phyloP scores from a whole-genome alignment of 2,797 vertebrate genomes.

The Amniataba percoides region DNA sequence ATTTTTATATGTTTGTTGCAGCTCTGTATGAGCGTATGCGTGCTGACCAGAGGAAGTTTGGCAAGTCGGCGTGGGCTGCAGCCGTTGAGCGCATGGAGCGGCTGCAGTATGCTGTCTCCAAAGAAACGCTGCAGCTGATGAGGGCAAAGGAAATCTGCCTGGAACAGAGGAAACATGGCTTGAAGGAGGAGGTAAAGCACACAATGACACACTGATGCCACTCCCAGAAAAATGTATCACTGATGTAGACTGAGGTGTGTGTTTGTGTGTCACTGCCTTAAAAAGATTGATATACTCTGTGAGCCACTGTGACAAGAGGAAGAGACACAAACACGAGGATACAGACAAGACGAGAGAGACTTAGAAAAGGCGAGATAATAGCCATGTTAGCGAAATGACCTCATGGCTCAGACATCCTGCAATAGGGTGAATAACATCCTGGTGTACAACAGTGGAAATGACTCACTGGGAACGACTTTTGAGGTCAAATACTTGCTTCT shows the following conservation, averaged over 20 bases:
- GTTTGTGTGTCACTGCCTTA: neutral
- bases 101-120: conserved; percentile 93
- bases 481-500: conserved; percentile 27
- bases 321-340: neutral
- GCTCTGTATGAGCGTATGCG: conserved; percentile 95
- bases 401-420: conserved; percentile 61
- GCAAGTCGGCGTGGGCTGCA: conserved; percentile 94
- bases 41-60: conserved; percentile 95
- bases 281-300: neutral
- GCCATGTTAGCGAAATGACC: conserved; percentile 37
- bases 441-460: conserved; percentile 48
- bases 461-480: conserved; percentile 44
- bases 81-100: conserved; percentile 96
- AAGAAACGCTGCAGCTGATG: conserved; percentile 98
- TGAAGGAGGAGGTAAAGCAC: conserved; percentile 92
- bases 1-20: conserved; percentile 64
- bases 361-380: conserved; percentile 5
- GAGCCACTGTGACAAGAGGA: neutral
- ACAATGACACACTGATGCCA: neutral
- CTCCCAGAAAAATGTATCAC: neutral
- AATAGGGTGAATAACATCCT: conserved; percentile 65
- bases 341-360: neutral
- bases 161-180: conserved; percentile 94
- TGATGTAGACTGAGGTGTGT: neutral
- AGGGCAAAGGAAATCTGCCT: conserved; percentile 97